Percentiles rank a stretch among this genome's conserved stretches.
phyloP scores from a whole-genome alignment of 1,140 invertebrate species.

The Drosophila nannoptera region DNA sequence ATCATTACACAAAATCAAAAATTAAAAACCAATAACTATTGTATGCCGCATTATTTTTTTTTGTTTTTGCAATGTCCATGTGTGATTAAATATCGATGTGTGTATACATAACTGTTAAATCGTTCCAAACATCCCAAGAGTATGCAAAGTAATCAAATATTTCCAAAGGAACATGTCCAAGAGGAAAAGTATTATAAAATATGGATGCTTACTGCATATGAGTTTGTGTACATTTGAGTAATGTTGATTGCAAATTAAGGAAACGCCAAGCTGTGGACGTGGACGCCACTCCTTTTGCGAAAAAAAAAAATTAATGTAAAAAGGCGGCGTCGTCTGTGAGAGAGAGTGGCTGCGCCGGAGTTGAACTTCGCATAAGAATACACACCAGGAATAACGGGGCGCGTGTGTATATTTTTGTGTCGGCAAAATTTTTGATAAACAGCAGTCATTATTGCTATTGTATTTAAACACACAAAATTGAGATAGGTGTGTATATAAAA shows the following conservation, averaged over 20 bases:
- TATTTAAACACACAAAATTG: conserved; percentile 10
- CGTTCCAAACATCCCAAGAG: conserved; percentile 9
- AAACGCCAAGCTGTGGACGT: conserved; percentile 26
- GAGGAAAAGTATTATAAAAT: conserved; percentile 42
- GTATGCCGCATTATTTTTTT: not conserved
- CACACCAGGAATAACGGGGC: conserved; percentile 23
- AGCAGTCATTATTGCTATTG: conserved; percentile 14
- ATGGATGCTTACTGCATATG: conserved; percentile 30
- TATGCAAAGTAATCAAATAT: conserved; percentile 21
- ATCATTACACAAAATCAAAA: not conserved
- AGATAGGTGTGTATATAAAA: conserved; percentile 21
- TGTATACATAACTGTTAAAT: conserved; percentile 27
- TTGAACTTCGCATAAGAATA: conserved; percentile 48
- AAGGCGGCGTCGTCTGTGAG: conserved; percentile 37
- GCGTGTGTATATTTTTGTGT: conserved; percentile 15
- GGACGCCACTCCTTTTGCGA: conserved; percentile 72
- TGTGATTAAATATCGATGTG: too few relatives aligned
- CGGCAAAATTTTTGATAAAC: conserved; percentile 10
- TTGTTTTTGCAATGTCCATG: not conserved
- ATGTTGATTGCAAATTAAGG: conserved; percentile 52
- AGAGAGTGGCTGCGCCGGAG: conserved; percentile 60
- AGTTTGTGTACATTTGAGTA: conserved; percentile 33
- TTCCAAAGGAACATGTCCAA: conserved; percentile 25
- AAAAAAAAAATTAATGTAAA: conserved; percentile 47
- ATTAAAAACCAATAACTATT: not conserved